Percentiles rank a stretch among this genome's conserved stretches.
These are phyloP conservation scores for Halesus radiatus DNA, from an alignment of 1,140 invertebrate genomes.

Conservation along the genomic window DNA sequence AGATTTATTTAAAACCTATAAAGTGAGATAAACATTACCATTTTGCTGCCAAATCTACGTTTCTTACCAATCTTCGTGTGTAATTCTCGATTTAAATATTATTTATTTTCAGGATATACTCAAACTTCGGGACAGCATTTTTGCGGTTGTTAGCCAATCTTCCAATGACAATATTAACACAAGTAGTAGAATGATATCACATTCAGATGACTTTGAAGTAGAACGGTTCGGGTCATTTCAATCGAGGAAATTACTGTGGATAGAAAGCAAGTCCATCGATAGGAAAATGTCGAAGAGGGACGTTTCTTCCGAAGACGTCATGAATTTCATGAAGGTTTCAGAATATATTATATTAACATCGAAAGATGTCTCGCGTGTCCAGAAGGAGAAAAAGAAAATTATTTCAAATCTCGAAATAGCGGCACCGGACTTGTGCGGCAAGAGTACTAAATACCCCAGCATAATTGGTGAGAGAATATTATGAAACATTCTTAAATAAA, in stretches of 20 bases:
- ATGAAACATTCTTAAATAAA: too few species aligned
- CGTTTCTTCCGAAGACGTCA: constrained; percentile 42
- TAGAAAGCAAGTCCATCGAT: not conserved
- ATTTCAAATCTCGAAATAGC: constrained; percentile 47
- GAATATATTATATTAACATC: constrained; percentile 52
- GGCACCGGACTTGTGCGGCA: constrained; percentile 44
- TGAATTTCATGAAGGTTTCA: constrained; percentile 50
- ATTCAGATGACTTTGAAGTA: not conserved
- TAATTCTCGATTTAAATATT: too few species aligned
- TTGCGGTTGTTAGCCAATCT: constrained; percentile 47
- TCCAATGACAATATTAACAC: not conserved
- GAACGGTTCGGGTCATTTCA: not conserved
- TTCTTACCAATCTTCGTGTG: too few species aligned
- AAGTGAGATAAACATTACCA: too few species aligned
- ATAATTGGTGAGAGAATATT: constrained; percentile 16
- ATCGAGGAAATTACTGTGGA: constrained; percentile 3
- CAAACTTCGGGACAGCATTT: constrained; percentile 48
- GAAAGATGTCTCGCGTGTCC: constrained; percentile 41
- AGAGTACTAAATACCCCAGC: constrained; percentile 25
- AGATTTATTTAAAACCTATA: too few species aligned
- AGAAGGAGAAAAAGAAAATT: constrained; percentile 51
- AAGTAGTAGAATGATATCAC: constrained; percentile 6
- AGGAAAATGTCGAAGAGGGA: constrained; percentile 39
- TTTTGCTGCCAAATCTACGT: too few species aligned
- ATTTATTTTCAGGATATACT: constrained; percentile 47